phyloP scores from a whole-genome alignment of 2,888 invertebrate species.

The Idaea biselata region DNA sequence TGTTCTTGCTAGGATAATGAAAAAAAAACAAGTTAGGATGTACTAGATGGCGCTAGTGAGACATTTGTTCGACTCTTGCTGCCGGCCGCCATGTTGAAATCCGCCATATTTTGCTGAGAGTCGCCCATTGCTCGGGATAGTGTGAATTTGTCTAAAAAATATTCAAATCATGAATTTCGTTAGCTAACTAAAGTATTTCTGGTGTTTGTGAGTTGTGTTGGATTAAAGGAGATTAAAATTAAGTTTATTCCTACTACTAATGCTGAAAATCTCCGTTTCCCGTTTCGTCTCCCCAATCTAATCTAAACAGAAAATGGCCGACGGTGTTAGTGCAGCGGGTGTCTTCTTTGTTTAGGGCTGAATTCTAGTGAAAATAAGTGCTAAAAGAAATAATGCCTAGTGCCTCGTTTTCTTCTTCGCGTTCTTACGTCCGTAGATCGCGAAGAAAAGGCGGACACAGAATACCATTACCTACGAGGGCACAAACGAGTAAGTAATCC shows the following conservation, averaged over 20 bases:
- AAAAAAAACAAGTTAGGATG: constrained; percentile 3
- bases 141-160: constrained; percentile 62
- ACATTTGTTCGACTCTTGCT: constrained; percentile 11
- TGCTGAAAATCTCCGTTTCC: constrained; percentile 65
- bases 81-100: constrained; percentile 66
- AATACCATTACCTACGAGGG: constrained; percentile 89
- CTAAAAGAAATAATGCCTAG: constrained; percentile 91
- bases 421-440: constrained; percentile 94
- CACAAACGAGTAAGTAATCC: constrained; percentile 88
- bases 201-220: constrained; percentile 66
- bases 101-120: constrained; percentile 77
- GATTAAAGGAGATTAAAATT: constrained; percentile 47
- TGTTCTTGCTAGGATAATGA: neutral
- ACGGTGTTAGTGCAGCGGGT: constrained; percentile 86
- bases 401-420: constrained; percentile 95
- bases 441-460: constrained; percentile 95
- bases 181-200: constrained; percentile 60
- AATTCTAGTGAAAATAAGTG: constrained; percentile 79
- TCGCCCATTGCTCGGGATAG: constrained; percentile 68
- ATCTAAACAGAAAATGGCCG: constrained; percentile 91
- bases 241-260: constrained; percentile 47
- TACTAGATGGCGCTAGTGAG: constrained; percentile 53
- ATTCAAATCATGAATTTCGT: constrained; percentile 68
- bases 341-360: constrained; percentile 90
- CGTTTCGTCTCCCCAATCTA: constrained; percentile 75